Base-by-base conservation (phyloP, 2,797 vertebrate species). In the Picus viridis region DNA sequence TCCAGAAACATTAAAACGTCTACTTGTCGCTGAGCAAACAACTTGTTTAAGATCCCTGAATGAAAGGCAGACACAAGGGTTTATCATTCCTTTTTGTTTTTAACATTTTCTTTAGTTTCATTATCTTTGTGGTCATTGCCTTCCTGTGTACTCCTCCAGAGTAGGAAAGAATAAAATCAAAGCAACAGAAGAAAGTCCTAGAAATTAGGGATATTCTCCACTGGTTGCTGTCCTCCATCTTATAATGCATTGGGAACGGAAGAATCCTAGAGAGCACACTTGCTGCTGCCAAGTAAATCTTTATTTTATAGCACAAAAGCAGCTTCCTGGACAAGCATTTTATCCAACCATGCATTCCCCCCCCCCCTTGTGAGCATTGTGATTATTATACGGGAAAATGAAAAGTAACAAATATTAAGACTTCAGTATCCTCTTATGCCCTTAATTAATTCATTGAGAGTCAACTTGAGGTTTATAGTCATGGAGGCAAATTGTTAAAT, bases 231-330 rank as follows among this genome's bases (percentile, higher is more conserved):
- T 61, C 49, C 27, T 75, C 85, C 2, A 3, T 54, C 83, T 78
- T 41, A 34, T 6, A 78, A 49, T 20, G 59, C 61, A 82, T 30
- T 1, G 4, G 45, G 71, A 84, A 57, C 3, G 17, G 88, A 94
- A 96, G 94, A 84, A 88, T 93, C 77, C 92, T 82, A 82, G 92
- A 92, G 68, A 93, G 77, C 10, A 76, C 30, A 11, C 41, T 92
- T 82, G 49, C 74, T 79, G 61, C 88, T 95, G 91, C 95, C 94
- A 95, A 93, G 83, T 6, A 82, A 79, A 91, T 82, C 80, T 93
- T 96, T 89, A 90, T 94, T 95, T 95, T 88, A 79, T 71, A 95
- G 80, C 88, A 94, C 91, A 96, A 92, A 95, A 92, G 83, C 86
- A 90, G 80, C 89, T 93, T 95, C 91, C 77, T 84, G 92, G 80